Evolutionary conservation across 2,113 vertebrate genomes (phyloP).

Genomic region (Hystrix cristata): DNA sequence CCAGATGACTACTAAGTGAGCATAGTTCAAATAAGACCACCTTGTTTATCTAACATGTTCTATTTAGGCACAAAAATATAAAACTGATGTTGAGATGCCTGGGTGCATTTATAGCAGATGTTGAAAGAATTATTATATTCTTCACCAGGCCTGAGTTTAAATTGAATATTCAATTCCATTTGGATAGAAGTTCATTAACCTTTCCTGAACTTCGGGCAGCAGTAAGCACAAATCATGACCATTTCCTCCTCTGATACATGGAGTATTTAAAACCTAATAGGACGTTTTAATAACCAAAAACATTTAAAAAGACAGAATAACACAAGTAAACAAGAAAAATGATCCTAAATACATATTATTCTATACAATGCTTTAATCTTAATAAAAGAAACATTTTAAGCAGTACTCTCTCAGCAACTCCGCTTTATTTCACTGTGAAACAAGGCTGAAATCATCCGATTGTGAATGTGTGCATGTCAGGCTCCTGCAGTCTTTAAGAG

Average conservation of each 20-base stretch:
- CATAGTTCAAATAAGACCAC: slow-evolving; percentile 43
- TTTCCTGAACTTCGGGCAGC: slow-evolving; percentile 79
- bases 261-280: slow-evolving; percentile 84
- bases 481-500: slow-evolving; percentile 47
- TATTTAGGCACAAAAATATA: slow-evolving; percentile 71
- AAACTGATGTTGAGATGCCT: slow-evolving; percentile 80
- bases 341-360: slow-evolving; percentile 29
- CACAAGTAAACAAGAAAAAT: slow-evolving; percentile 69
- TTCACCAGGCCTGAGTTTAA: slow-evolving; percentile 77
- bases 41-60: slow-evolving; percentile 42
- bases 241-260: slow-evolving; percentile 68
- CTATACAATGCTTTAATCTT: slow-evolving; percentile 70
- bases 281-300: slow-evolving; percentile 78
- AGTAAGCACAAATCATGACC: slow-evolving; percentile 73
- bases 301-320: slow-evolving; percentile 38
- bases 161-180: slow-evolving; percentile 78
- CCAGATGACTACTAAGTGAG: slow-evolving; percentile 72
- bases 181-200: slow-evolving; percentile 79
- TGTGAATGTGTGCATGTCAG: neutral
- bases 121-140: slow-evolving; percentile 72
- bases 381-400: slow-evolving; percentile 68
- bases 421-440: slow-evolving; percentile 22
- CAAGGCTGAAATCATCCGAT: slow-evolving; percentile 33
- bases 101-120: slow-evolving; percentile 47
- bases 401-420: neutral